Evolutionary conservation across 30 jellyfish, hydroid and myxozoan genomes (phyloP), one percentile per base, ranked within the genome.

Genomic region (Mastigias papua): DNA sequence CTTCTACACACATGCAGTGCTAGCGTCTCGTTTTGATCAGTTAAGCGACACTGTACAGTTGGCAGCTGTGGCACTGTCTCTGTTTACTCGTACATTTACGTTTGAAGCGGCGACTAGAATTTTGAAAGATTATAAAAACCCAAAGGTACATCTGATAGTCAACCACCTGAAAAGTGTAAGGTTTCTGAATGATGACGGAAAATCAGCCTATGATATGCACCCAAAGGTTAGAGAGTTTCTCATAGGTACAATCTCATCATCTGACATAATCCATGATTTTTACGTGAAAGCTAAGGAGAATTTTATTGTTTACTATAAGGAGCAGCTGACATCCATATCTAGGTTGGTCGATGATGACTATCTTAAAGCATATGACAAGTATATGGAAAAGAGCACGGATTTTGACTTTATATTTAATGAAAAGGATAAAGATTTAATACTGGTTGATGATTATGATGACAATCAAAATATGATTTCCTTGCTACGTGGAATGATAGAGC

Each of bases 211-310:
- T 70, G 93, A 84, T 50, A 84, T 84, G 85, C 93, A 84, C 48
- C 93, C 93, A 60, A 70, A 64, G 42, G 87, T 84, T 4, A 69
- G 79, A 49, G 93, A 84, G 75, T 84, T 84, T 62, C 86, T 84
- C 6, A 17, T 35, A 4, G 86, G 73, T 15, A 51, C 69, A 26
- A 84, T 57, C 23, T 16, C n/a, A 4, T 69, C 23, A 20, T 27
- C 80, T 4, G 17, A 6, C 9, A 42, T 29, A n/a, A 34, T 84
- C 11, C 17, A 58, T 16, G 51, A 34, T 1, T 84, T 69, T 58
- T 84, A 69, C 34, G 19, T 19, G 71, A 34, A 63, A 48, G 77
- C 93, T 9, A 70, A 34, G 50, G 23, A 31, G 34, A 48, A n/a
- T n/a, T 84, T 84, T 35, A 63, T 50, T 13, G 35, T 11, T 17